Evolutionary conservation across 2,797 vertebrate genomes (phyloP), one percentile per base, ranked within the genome.

Genomic region (Eulemur coronatus): DNA sequence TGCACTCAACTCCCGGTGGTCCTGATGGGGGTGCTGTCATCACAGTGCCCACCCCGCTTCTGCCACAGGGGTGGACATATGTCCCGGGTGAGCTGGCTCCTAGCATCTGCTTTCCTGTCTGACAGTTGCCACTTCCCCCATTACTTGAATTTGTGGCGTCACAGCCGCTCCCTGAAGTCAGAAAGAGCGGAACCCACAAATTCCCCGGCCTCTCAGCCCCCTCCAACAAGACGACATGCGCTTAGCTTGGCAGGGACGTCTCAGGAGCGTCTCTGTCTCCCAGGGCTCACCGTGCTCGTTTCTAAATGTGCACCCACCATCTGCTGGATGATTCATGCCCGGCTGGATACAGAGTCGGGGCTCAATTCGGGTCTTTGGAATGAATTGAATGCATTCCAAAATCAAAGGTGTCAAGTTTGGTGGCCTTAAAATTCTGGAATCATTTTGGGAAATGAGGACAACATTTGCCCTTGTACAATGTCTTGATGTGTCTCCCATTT

Each of bases 351-450:
- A 30, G 86, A 82, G 57, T 90, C 13, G 7, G 67, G 86, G 69
- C 89, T 94, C 24, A 2, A 61, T 85, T 82, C 35, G 48, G 82
- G 84, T 95, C 96, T 95, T 79, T 75, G 79, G 78, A 84, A 70
- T 79, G 73, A 79, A 70, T 86, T 59, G 93, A 97, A 92, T 92
- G 89, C 50, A 75, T 79, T 92, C 73, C 86, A 48, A 73, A 96
- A 84, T 90, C 94, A 89, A 97, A 96, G 87, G 93, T 95, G 95
- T 95, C 76, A 78, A 69, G 81, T n/a, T 59, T 41, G 91, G 93
- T 63, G 85, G 84, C 88, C 94, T 97, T 80, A 84, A 73, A 55
- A 80, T 87, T 59, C 80, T 92, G 61, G 90, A 75, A 85, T 87
- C 92, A 12, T 80, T 91, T 86, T 50, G 80, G 90, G 48, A 95